These are phyloP conservation scores for Dicyrtomina minuta DNA, from an alignment of 2,888 invertebrate genomes.

Conservation along the genomic window DNA sequence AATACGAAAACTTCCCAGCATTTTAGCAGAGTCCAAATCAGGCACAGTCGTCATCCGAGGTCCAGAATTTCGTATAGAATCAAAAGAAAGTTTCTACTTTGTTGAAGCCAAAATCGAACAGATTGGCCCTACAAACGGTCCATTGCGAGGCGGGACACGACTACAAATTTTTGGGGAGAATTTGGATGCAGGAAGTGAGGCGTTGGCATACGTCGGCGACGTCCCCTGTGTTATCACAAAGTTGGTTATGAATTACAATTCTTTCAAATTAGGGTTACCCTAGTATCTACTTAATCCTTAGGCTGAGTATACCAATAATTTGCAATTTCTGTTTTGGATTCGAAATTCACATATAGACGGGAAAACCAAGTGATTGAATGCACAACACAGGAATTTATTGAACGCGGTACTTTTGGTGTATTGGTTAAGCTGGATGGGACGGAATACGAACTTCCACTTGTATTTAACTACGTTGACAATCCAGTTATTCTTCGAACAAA, in stretches of 20 bases:
- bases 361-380: conserved; percentile 8
- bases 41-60: conserved; percentile 20
- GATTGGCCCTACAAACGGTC: conserved; percentile 19
- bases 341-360: no score
- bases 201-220: conserved; percentile 14
- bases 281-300: no score
- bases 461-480: conserved; percentile 20
- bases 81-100: conserved; percentile 14
- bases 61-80: conserved; percentile 12
- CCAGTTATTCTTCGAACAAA: conserved; percentile 19
- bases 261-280: no score
- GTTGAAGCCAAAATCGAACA: not conserved
- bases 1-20: conserved; percentile 2
- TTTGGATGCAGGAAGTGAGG: conserved; percentile 14
- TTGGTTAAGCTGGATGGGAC: conserved; percentile 8
- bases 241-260: not conserved
- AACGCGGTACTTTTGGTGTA: conserved; percentile 10
- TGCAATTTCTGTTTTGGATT: no score
- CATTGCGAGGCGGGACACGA: conserved; percentile 19
- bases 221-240: conserved; percentile 5
- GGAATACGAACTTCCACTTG: conserved; percentile 1
- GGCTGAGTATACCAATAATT: no score
- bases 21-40: not conserved
- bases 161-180: conserved; percentile 16
- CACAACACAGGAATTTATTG: conserved; percentile 1